phyloP scores from a whole-genome alignment of 1,140 invertebrate genomes.

The Drosophila guanche region DNA sequence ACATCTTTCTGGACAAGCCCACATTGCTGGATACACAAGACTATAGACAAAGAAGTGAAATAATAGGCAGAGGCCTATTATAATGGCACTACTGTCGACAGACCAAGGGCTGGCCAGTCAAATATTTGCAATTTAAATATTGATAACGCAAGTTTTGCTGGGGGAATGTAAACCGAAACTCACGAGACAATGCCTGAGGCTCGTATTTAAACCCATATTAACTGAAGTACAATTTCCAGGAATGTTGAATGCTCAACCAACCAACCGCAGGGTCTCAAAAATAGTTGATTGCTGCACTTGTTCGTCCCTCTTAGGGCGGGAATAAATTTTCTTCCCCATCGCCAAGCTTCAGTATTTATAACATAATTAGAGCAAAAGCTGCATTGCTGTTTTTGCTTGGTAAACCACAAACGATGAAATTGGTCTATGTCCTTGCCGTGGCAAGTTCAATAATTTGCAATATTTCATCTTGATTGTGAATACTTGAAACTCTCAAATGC shows the following conservation, averaged over 20 bases:
- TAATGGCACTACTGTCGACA: constrained; percentile 69
- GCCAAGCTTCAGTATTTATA: constrained; percentile 29
- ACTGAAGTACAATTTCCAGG: constrained; percentile 18
- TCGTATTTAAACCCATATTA: constrained; percentile 9
- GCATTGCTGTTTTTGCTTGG: constrained; percentile 1
- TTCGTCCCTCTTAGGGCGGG: no score
- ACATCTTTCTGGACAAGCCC: neutral
- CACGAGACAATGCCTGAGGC: no score
- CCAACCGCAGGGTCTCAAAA: constrained; percentile 8
- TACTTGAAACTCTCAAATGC: constrained; percentile 9
- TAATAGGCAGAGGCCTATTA: constrained; percentile 66
- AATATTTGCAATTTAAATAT: constrained; percentile 77
- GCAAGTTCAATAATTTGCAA: constrained; percentile 8
- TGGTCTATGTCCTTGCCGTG: constrained; percentile 16
- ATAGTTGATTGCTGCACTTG: constrained; percentile 8
- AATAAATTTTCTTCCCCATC: neutral
- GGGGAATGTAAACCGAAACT: no score
- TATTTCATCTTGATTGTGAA: constrained; percentile 14
- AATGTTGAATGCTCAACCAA: neutral
- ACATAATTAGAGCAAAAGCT: constrained; percentile 35
- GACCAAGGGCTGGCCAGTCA: constrained; percentile 38
- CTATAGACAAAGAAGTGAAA: constrained; percentile 44
- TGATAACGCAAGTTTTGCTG: constrained; percentile 32
- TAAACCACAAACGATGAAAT: constrained; percentile 3
- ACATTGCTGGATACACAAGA: constrained; percentile 1